Conservation (phyloP, 2,888 invertebrate genomes). For the Nowickia ferox region DNA sequence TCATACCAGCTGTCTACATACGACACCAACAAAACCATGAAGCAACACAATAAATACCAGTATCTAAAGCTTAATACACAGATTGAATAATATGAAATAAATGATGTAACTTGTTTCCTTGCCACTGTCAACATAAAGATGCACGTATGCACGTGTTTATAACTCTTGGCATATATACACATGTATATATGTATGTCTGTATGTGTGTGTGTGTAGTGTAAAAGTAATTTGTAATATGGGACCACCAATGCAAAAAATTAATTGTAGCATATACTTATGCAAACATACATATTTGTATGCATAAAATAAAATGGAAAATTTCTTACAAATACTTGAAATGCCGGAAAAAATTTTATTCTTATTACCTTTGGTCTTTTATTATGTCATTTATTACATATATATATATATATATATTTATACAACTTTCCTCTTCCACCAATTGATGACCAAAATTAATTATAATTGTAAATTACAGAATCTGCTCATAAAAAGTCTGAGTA, state of each 20-base stretch:
- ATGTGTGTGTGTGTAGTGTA: neutral
- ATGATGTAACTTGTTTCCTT: slow-evolving; percentile 45
- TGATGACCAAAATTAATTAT: no score
- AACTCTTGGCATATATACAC: neutral
- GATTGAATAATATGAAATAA: slow-evolving; percentile 63
- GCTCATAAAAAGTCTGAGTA: no score
- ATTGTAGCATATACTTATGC: neutral
- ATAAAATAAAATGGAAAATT: slow-evolving; percentile 12
- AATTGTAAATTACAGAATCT: no score
- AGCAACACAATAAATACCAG: slow-evolving; percentile 32
- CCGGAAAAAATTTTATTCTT: no score
- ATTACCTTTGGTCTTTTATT: no score
- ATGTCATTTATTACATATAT: no score
- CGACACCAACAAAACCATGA: slow-evolving; percentile 12
- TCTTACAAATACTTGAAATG: no score
- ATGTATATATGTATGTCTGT: neutral
- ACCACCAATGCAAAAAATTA: no score
- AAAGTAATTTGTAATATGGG: neutral
- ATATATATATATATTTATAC: no score
- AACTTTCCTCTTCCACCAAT: no score
- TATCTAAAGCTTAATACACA: slow-evolving; percentile 49
- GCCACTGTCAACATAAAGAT: neutral
- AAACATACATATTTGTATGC: slow-evolving; percentile 6
- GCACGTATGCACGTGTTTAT: neutral
- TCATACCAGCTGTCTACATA: slow-evolving; percentile 58